Conservation (phyloP, 1,140 invertebrate species). For the Euwallacea similis region DNA sequence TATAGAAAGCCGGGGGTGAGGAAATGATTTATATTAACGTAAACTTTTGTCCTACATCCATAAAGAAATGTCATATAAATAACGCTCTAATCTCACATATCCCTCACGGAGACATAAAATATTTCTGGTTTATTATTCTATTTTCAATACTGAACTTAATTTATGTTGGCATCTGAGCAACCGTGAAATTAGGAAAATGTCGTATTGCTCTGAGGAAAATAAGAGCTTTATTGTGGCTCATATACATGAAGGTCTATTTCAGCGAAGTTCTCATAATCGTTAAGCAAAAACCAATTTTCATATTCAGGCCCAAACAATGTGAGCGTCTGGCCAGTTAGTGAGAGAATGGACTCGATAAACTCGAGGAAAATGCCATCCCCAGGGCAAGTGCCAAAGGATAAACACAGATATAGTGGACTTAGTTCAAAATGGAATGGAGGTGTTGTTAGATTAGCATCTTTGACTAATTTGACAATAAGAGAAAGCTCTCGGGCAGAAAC, state of each 20-base stretch:
- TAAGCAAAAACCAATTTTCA: conserved; percentile 26
- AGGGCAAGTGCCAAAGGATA: conserved; percentile 19
- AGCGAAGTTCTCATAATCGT: conserved; percentile 18
- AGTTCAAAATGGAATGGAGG: conserved; percentile 2
- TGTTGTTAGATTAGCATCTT: conserved; percentile 11
- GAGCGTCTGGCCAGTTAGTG: conserved; percentile 22
- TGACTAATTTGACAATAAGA: neutral
- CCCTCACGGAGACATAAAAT: conserved; percentile 26
- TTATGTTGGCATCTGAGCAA: conserved; percentile 12
- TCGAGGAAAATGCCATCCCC: conserved; percentile 7
- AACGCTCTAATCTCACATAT: conserved; percentile 30
- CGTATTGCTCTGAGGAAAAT: too few species aligned
- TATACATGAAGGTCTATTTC: too few species aligned
- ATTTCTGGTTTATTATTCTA: conserved; percentile 27
- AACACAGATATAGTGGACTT: conserved; percentile 16
- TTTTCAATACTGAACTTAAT: conserved; percentile 28
- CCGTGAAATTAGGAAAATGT: conserved; percentile 27
- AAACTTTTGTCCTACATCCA: conserved; percentile 31
- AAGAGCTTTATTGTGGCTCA: too few species aligned
- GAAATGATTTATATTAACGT: conserved; percentile 34
- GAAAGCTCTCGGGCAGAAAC: neutral
- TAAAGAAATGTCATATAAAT: conserved; percentile 33
- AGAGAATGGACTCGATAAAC: conserved; percentile 18
- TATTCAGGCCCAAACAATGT: conserved; percentile 20
- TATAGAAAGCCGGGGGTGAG: conserved; percentile 19